A percentile compares a stretch with the other conserved stretches of the same genome.
Conservation (phyloP, 2,797 vertebrate species). For the Crypturellus tataupa region DNA sequence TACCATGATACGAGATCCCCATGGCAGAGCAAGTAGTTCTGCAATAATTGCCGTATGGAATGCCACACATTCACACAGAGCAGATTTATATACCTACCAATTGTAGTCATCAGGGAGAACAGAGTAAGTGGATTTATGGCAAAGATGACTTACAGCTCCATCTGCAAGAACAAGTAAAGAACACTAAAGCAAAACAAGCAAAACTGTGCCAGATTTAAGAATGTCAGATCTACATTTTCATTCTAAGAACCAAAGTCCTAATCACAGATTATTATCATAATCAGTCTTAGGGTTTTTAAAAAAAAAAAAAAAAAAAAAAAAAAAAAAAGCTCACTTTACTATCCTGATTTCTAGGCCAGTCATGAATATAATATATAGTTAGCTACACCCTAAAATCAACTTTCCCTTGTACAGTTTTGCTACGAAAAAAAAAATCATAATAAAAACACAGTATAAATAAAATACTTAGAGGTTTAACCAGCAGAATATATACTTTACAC, state of each 20-base stretch:
- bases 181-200: background rate
- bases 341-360: background rate
- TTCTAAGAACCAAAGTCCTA: background rate
- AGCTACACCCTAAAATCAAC: background rate
- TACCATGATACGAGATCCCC: background rate
- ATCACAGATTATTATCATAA: background rate
- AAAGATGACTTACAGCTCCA: slow-evolving; percentile 38
- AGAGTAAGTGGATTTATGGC: slow-evolving; percentile 77
- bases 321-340: background rate
- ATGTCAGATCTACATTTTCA: background rate
- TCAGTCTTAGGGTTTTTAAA: background rate
- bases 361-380: background rate
- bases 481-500: background rate
- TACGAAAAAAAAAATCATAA: too few species aligned
- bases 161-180: slow-evolving; percentile 54
- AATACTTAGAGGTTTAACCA: background rate
- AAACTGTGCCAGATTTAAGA: background rate
- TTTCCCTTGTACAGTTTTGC: background rate
- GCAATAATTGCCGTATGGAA: background rate
- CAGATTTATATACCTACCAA: slow-evolving; percentile 75
- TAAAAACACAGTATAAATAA: background rate
- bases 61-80: background rate
- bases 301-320: background rate
- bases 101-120: slow-evolving; percentile 86
- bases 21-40: background rate